Base-by-base conservation (phyloP, 2,113 vertebrate genomes). In the Lampris incognitus region DNA sequence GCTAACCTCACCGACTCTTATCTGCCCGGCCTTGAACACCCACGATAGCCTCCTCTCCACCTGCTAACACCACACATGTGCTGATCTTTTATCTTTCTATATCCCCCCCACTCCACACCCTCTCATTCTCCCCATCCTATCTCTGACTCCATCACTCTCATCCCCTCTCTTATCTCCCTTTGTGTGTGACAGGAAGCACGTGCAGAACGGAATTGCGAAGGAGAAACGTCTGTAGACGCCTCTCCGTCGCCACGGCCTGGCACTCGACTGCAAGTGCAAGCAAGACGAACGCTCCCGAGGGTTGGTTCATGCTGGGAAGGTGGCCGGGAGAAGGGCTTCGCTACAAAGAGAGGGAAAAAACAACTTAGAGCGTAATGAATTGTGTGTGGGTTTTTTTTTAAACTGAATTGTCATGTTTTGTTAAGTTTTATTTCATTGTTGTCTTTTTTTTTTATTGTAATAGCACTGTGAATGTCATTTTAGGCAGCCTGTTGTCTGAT, bases 201-300 rank as follows among this genome's bases (percentile, higher is more conserved):
- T 93, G 87, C 95, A 80, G 92, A 98, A 98, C 0, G 97, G 97
- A 5, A 87, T 96, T 40, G 72, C 93, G 4, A 98, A 97, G 62
- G 94, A 96, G 88, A 97, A 97, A 85, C 88, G 94, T 91, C 89
- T 95, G 78, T 97, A 93, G 87, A 61, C 58, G 74, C 80, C 72
- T 86, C 85, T 82, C 77, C 40, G 39, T 68, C 69, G 65, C 93
- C 92, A 83, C 90, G 92, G 78, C 68, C 88, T 88, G 93, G 92
- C 80, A 74, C 51, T 3, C 59, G 74, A 65, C 70, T 66, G 39
- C 74, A 59, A 85, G 60, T 84, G 60, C 90, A 86, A 68, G 72
- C 69, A 56, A 84, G 78, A 82, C 58, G 40, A 66, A 76, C 67
- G 46, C 64, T 79, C 63, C 85, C 60, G 84, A 69, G 39, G 60